Percentiles rank a stretch among this genome's conserved stretches.
These are phyloP conservation scores for Falco concolor DNA, from an alignment of 2,797 vertebrate genomes.

Conservation along the genomic window DNA sequence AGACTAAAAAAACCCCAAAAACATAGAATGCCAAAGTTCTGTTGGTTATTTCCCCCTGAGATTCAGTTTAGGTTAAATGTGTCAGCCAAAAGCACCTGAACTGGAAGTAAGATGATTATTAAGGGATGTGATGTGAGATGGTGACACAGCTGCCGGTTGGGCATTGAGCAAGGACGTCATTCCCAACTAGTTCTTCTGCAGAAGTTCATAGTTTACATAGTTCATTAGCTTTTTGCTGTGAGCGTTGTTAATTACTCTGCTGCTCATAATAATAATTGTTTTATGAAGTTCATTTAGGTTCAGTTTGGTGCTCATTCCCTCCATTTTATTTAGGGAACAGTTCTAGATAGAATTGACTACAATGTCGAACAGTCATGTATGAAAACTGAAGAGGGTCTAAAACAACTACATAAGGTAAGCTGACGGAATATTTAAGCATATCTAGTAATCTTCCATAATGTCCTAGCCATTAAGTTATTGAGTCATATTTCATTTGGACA, in stretches of 20 bases:
- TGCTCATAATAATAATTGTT: neutral
- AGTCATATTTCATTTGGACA: neutral
- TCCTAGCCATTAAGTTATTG: neutral
- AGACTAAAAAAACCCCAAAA: neutral
- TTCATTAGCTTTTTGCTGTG: neutral
- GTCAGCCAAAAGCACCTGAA: neutral
- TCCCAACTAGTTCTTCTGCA: neutral
- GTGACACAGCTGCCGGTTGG: neutral
- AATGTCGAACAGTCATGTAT: constrained; percentile 94
- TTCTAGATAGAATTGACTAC: constrained; percentile 97
- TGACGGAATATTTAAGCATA: neutral
- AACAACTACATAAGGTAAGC: constrained; percentile 94
- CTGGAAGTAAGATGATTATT: neutral
- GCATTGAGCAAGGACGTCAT: neutral
- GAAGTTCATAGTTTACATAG: neutral
- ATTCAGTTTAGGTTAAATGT: neutral
- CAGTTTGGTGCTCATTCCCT: neutral
- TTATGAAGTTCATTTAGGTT: neutral
- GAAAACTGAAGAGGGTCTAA: constrained; percentile 94
- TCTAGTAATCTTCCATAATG: neutral
- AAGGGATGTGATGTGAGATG: neutral
- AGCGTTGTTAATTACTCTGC: neutral
- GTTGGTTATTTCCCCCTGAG: neutral
- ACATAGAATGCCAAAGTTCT: neutral
- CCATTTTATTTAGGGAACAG: constrained; percentile 83